These are phyloP conservation scores for Platycnemis pennipes DNA, from an alignment of 2,888 invertebrate species.

Conservation along the genomic window DNA sequence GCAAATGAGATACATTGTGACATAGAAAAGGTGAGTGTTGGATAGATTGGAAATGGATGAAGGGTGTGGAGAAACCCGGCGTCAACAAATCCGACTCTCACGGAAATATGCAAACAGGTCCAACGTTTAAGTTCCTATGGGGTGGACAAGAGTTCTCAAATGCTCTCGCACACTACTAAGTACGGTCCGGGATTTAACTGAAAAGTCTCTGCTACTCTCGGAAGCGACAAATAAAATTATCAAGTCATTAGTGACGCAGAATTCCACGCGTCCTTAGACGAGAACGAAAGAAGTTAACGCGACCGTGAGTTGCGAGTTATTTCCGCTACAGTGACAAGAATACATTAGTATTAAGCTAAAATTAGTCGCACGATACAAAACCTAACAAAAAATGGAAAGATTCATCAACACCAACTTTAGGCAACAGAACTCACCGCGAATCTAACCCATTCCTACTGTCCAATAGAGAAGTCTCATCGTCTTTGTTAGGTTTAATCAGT, in stretches of 20 bases:
- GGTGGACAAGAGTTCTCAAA: no score
- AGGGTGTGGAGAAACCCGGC: no score
- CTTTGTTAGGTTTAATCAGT: not conserved
- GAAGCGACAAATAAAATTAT: not conserved
- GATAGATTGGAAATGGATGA: no score
- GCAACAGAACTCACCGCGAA: not conserved
- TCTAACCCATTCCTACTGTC: not conserved
- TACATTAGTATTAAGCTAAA: not conserved
- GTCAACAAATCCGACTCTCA: no score
- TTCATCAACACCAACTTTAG: not conserved
- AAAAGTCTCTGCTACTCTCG: no score
- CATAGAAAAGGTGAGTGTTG: no score
- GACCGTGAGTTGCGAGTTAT: not conserved
- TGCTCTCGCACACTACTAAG: no score
- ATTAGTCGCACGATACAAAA: not conserved
- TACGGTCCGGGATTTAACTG: no score
- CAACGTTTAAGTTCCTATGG: no score
- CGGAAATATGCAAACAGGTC: no score
- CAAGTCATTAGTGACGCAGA: not conserved
- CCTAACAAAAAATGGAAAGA: not conserved
- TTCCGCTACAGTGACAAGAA: not conserved
- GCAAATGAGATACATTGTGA: no score
- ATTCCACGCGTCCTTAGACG: not conserved
- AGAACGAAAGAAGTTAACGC: not conserved
- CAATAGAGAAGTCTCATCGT: not conserved